Conservation (phyloP, 2,888 invertebrate genomes). For the Ectemnius lituratus region DNA sequence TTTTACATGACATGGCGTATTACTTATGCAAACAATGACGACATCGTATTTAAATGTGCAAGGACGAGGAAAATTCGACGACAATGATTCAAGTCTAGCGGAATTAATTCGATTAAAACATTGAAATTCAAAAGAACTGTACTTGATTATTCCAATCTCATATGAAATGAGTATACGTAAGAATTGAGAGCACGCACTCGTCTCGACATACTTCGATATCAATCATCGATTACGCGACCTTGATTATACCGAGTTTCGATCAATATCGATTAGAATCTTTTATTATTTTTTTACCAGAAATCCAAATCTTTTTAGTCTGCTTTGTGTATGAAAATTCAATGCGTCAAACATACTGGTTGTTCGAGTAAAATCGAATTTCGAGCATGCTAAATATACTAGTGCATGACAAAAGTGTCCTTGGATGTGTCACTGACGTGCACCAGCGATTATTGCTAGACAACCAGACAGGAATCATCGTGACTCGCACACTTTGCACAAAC, state of each 20-base stretch:
- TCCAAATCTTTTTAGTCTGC: too few species aligned
- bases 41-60: too few species aligned
- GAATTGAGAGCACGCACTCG: constrained; percentile 11
- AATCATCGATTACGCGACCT: constrained; percentile 64
- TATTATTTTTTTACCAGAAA: too few species aligned
- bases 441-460: constrained; percentile 13
- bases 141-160: too few species aligned
- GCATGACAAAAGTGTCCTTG: neutral
- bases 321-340: neutral
- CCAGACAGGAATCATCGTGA: constrained; percentile 12
- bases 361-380: neutral
- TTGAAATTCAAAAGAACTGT: too few species aligned
- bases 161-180: too few species aligned
- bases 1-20: too few species aligned
- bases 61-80: too few species aligned
- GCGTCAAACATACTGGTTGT: neutral
- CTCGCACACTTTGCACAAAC: neutral
- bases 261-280: too few species aligned
- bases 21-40: too few species aligned
- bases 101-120: too few species aligned
- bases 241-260: constrained; percentile 31
- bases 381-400: neutral
- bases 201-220: constrained; percentile 41
- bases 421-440: constrained; percentile 7
- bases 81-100: too few species aligned